Evolutionary conservation across 1,140 invertebrate genomes (phyloP), one percentile per base, ranked within the genome.

Genomic region (Argopecten irradians): DNA sequence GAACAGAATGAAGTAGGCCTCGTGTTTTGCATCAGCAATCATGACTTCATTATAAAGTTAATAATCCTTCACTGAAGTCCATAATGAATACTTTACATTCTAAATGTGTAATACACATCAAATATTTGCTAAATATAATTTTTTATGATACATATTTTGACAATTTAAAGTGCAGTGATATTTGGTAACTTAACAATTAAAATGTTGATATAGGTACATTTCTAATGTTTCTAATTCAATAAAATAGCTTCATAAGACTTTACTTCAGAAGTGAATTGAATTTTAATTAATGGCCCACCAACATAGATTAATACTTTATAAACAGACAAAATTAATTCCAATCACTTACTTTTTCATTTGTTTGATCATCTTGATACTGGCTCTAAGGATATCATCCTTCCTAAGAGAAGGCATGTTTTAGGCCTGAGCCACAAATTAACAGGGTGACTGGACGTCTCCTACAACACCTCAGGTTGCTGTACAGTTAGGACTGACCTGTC

Each of bases 291-390:
- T n/a, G 28, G 22, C 28, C 55, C 22, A 19, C 55, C 28, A 71
- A 28, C 28, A 71, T 22, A 28, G 55, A 19, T 71, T 22, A 71
- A 71, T 19, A 22, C 19, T 28, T 22, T 19, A 85, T 35, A 41
- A 11, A 28, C 28, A 19, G 0, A 41, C 5, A 11, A 11, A 85
- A 46, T 34, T 0, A 34, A 43, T n/a, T n/a, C n/a, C n/a, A 8
- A 39, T 32, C 28, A 87, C 86, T 87, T 87, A 87, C 86, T 87
- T 71, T 87, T 87, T 87, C n/a, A 87, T 87, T 28, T 87, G 86
- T 83, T 83, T 71, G 22, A 87, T 35, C 34, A 87, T 41, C 83
- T 87, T 87, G 2, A 87, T 35, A 71, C 86, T 87, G 34, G 86
- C 86, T 71, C 82, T 87, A 39, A 83, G 83, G n/a, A 87, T 39